Evolutionary conservation across 1,140 invertebrate species (phyloP).

Genomic region (Leptopilina boulardi): DNA sequence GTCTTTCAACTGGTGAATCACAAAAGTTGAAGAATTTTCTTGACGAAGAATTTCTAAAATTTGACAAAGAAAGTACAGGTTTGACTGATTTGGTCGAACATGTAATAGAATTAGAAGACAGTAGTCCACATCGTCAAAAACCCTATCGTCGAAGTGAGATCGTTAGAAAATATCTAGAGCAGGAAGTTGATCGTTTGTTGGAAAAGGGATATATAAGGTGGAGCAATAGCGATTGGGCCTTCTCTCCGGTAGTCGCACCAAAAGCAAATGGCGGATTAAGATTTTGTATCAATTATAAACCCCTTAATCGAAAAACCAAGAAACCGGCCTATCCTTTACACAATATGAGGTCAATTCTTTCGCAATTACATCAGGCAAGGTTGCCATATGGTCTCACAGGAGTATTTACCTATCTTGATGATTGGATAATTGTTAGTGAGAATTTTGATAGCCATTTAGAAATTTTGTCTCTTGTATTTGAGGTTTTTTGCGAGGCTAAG

Average conservation of each 20-base stretch:
- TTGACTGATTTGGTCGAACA: conserved; percentile 41
- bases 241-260: conserved; percentile 10
- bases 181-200: too few relatives aligned
- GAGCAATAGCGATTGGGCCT: conserved; percentile 24
- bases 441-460: too few relatives aligned
- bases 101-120: conserved; percentile 39
- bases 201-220: too few relatives aligned
- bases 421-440: conserved; percentile 4
- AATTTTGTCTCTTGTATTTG: too few relatives aligned
- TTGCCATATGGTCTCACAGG: too few relatives aligned
- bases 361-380: background rate
- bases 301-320: conserved; percentile 20
- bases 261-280: conserved; percentile 32
- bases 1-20: background rate
- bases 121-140: conserved; percentile 40
- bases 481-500: background rate
- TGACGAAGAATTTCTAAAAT: conserved; percentile 31
- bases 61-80: conserved; percentile 36
- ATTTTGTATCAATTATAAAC: conserved; percentile 38
- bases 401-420: conserved; percentile 3
- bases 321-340: conserved; percentile 40
- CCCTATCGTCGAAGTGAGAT: conserved; percentile 42
- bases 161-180: conserved; percentile 32
- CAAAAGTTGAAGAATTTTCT: background rate
- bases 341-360: too few relatives aligned